Percentiles rank a stretch among this genome's conserved stretches.
phyloP scores from a whole-genome alignment of 2,888 invertebrate genomes.

The Nemurella pictetii region DNA sequence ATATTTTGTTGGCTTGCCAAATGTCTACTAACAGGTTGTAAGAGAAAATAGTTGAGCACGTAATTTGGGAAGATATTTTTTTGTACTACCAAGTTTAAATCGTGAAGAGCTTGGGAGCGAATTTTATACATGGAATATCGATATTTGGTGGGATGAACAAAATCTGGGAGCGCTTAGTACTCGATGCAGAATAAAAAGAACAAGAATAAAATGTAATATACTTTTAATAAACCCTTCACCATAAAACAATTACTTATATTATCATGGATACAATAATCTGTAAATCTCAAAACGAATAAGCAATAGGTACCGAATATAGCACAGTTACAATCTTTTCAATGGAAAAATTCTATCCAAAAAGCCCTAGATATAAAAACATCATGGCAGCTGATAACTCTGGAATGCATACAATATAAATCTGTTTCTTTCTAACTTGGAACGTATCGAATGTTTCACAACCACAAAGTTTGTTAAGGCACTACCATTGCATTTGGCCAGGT shows the following conservation, averaged over 20 bases:
- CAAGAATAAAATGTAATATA: background rate
- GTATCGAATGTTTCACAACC: slow-evolving; percentile 11
- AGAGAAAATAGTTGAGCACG: too few relatives aligned
- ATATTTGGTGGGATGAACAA: too few relatives aligned
- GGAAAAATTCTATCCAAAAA: background rate
- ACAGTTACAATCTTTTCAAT: background rate
- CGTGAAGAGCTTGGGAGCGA: too few relatives aligned
- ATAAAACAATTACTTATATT: slow-evolving; percentile 4
- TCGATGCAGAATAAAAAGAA: background rate
- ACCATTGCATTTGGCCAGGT: background rate
- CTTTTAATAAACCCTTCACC: slow-evolving; percentile 15
- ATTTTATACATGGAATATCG: too few relatives aligned
- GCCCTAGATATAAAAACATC: background rate
- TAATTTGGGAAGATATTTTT: too few relatives aligned
- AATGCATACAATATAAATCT: background rate
- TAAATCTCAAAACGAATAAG: background rate
- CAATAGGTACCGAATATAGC: background rate
- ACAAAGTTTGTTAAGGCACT: slow-evolving; percentile 26
- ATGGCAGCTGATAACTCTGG: background rate
- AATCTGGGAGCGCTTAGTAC: too few relatives aligned
- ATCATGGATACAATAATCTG: background rate
- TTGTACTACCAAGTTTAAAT: too few relatives aligned
- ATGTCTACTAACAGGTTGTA: too few relatives aligned
- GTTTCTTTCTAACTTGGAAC: background rate
- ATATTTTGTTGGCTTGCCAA: too few relatives aligned